phyloP scores from a whole-genome alignment of 2,797 vertebrate species.

The Karalla daura region DNA sequence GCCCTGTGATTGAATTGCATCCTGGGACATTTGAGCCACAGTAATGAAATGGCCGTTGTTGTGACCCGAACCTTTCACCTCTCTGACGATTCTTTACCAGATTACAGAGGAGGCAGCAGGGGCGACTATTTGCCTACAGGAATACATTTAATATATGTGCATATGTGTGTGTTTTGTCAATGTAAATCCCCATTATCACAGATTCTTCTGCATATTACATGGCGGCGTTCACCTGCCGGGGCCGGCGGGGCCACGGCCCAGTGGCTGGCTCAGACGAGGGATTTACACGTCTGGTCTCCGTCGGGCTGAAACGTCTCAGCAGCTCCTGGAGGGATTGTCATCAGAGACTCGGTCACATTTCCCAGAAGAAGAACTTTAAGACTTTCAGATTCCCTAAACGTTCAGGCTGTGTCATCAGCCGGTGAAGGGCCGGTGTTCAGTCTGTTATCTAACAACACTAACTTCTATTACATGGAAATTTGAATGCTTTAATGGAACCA shows the following conservation, averaged over 20 bases:
- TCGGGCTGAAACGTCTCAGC: too few relatives aligned
- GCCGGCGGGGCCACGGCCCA: conserved; percentile 28
- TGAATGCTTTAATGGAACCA: too few relatives aligned
- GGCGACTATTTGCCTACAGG: conserved; percentile 81
- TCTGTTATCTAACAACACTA: too few relatives aligned
- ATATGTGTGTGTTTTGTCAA: conserved; percentile 67
- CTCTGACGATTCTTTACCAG: conserved; percentile 67
- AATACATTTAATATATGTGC: conserved; percentile 74
- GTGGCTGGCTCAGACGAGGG: not conserved
- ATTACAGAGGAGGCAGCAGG: conserved; percentile 69
- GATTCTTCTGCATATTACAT: conserved; percentile 69
- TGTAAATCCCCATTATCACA: conserved; percentile 80
- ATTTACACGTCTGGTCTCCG: not conserved
- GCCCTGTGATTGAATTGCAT: conserved; percentile 80
- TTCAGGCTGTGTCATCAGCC: too few relatives aligned
- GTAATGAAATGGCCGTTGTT: conserved; percentile 85
- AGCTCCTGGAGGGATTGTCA: not conserved
- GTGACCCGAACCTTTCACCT: conserved; percentile 75
- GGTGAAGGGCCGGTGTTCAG: too few relatives aligned
- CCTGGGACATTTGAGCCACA: conserved; percentile 74
- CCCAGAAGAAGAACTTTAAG: not conserved
- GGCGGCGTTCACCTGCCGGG: conserved; percentile 54
- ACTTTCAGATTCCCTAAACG: too few relatives aligned
- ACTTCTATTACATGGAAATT: too few relatives aligned
- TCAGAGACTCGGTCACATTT: too few relatives aligned